Evolutionary conservation across 2,888 invertebrate genomes (phyloP), one percentile per base, ranked within the genome.

Genomic region (Cloeon dipterum): DNA sequence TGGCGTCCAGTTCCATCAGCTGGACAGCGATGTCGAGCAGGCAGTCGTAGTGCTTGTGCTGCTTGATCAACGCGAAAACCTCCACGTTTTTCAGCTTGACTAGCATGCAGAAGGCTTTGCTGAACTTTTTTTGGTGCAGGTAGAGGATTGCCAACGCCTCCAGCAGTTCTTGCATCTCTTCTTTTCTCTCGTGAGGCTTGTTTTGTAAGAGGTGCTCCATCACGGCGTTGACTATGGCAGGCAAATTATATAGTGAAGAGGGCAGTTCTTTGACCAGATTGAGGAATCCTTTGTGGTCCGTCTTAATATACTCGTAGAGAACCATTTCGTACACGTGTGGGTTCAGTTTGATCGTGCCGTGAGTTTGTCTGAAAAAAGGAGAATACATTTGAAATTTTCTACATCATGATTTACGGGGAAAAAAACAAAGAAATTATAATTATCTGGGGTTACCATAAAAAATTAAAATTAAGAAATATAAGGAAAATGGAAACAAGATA

Each of bases 251-350:
- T 20, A 94, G 56, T 13, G 66, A 63, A 1, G 85, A 77, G 37
- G 76, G 72, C 93, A 91, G 94, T 50, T 85, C 79, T 51, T 82
- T 76, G 1, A 94, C 72, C 41, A 89, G 57, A 49, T 74, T 70
- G 3, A 85, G 58, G 56, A 93, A 91, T 5, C 83, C 85, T 49
- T 13, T n/a, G 29, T 29, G 70, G 54, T 91, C 85, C 36, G 74
- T 68, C 53, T 81, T 78, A 2, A 94, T 62, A 55, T 79, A 93
- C 55, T 94, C 91, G 51, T 78, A 85, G 19, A 94, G 65, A 41
- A 94, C 85, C 70, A 89, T 75, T 59, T 94, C 93, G 53, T 94
- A 94, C 43, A 89, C 76, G 37, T 82, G 73, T 1, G 82, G 72
- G 52, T 74, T 74, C 35, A 89, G 60, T 40, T 71, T 69, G 13